Conservation (phyloP, 2,888 invertebrate genomes). For the Netelia fuscicornis region DNA sequence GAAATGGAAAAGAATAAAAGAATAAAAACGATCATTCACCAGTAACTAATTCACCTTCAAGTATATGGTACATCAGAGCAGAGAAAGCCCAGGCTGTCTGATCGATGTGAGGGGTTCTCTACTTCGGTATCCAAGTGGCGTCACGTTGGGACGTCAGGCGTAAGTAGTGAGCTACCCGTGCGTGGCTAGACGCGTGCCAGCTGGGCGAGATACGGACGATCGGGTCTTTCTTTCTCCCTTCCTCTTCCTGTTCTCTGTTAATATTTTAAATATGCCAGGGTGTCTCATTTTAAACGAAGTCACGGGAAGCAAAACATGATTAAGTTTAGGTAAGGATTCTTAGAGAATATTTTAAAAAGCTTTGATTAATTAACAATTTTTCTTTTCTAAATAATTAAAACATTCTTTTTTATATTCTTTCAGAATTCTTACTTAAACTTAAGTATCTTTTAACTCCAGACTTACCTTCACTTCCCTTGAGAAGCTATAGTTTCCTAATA, state of each 20-base stretch:
- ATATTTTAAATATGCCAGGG: no score
- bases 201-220: constrained; percentile 51
- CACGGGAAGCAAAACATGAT: no score
- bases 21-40: constrained; percentile 34
- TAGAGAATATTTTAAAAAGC: no score
- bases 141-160: constrained; percentile 59
- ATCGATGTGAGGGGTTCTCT: constrained; percentile 42
- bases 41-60: constrained; percentile 23
- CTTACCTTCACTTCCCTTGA: no score
- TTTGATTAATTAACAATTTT: no score
- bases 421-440: no score
- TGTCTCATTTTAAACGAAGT: no score
- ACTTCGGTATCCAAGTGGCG: constrained; percentile 60
- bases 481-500: no score
- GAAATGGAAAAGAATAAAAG: constrained; percentile 4
- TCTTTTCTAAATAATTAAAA: no score
- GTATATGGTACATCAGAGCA: neutral
- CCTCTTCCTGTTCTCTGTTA: neutral
- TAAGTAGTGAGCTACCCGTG: constrained; percentile 62
- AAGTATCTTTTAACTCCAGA: no score
- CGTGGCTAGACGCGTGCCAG: constrained; percentile 56
- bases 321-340: no score
- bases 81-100: constrained; percentile 16
- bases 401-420: no score
- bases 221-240: constrained; percentile 16